Base-by-base conservation (phyloP, 2,113 vertebrate species). In the Mohoua ochrocephala region DNA sequence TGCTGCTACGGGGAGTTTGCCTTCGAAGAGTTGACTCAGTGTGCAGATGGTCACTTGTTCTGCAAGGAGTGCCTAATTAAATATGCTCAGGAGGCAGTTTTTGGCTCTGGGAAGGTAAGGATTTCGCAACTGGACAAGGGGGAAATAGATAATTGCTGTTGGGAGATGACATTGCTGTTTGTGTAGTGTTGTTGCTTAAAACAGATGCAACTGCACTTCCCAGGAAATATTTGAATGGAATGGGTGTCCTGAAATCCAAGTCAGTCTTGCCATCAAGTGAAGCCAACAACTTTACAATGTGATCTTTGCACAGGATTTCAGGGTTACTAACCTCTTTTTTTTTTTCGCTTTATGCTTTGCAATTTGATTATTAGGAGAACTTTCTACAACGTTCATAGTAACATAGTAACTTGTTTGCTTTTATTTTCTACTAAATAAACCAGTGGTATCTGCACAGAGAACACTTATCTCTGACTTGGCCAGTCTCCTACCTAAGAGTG, bases 41-140 rank as follows among this genome's bases (percentile, higher is more conserved):
- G 99, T 80, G 98, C 98, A 0, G 99, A 99, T 39, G 99, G 99
- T 68, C 99, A 99, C 96, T 98, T 99, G 73, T 99, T 99, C 98
- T 99, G 99, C 97, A 99, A 99, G 97, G 99, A 99, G 94, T 99
- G 99, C 97, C 98, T 99, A 91, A 98, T 99, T 95, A 99, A 98
- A 97, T 99, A 99, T 5, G 99, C 99, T 94, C 99, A 99, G 97
- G 99, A 99, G 98, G 99, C 99, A 0, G 99, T 99, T 27, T 99
- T 99, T 67, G 99, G 99, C 94, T 98, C 99, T 30, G 99, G 99
- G 74, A 98, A 99, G 98, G 99, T 99, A 98, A 97, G 96, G 56
- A 13, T 84, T 80, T 76, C 50, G 26, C 33, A 67, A 24, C 28
- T 41, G 61, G 60, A 16, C 23, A 18, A 59, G 13, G 44, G 16